These are phyloP conservation scores for Platyscapa corneri DNA, from an alignment of 1,140 invertebrate genomes.

Conservation along the genomic window DNA sequence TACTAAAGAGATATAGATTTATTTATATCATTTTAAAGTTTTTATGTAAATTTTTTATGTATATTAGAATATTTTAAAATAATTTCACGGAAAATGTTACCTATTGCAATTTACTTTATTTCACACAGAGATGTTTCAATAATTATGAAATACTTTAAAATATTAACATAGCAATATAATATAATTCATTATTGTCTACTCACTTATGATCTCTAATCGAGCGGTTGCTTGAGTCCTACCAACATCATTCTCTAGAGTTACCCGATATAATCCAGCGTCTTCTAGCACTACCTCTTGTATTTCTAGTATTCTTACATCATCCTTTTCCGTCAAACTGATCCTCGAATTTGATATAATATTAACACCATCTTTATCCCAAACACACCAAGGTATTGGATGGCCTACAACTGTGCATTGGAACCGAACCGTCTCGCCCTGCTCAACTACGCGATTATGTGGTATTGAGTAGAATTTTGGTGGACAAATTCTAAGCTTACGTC, in stretches of 20 bases:
- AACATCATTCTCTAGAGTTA: slow-evolving; percentile 87
- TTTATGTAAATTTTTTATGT: too few species aligned
- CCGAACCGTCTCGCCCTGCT: slow-evolving; percentile 86
- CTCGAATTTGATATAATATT: slow-evolving; percentile 79
- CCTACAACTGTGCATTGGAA: slow-evolving; percentile 88
- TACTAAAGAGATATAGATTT: too few species aligned
- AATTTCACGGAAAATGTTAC: too few species aligned
- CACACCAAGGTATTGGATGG: slow-evolving; percentile 83
- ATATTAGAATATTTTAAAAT: too few species aligned
- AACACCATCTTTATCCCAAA: slow-evolving; percentile 87
- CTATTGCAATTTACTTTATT: too few species aligned
- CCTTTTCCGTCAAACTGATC: slow-evolving; percentile 82
- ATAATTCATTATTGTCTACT: slow-evolving; percentile 63
- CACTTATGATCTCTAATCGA: slow-evolving; percentile 85
- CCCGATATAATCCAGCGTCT: slow-evolving; percentile 87
- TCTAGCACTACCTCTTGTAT: slow-evolving; percentile 84
- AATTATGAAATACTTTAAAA: too few species aligned
- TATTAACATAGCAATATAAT: too few species aligned
- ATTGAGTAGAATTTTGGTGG: slow-evolving; percentile 91
- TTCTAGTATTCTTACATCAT: slow-evolving; percentile 85
- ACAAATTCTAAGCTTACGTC: slow-evolving; percentile 66
- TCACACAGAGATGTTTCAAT: too few species aligned
- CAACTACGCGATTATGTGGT: slow-evolving; percentile 87
- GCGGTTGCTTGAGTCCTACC: slow-evolving; percentile 87
- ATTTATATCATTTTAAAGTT: too few species aligned